phyloP scores from a whole-genome alignment of 2,113 vertebrate species.

The Ctenomys sociabilis region DNA sequence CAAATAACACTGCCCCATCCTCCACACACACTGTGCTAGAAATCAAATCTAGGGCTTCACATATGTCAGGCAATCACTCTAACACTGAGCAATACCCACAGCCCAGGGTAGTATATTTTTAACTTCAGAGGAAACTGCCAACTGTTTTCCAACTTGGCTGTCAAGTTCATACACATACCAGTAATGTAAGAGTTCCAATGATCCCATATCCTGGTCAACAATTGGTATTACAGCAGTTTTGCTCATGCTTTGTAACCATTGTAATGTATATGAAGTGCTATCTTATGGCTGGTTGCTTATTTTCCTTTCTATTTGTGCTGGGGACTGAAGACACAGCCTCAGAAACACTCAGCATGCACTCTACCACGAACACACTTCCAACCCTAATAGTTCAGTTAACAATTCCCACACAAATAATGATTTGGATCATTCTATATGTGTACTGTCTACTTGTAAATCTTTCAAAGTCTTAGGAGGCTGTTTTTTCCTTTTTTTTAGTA shows the following conservation, averaged over 20 bases:
- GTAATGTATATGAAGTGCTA: background rate
- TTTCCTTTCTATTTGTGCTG: background rate
- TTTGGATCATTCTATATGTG: background rate
- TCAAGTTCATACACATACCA: background rate
- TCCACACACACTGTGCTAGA: too few relatives aligned
- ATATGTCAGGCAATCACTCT: background rate
- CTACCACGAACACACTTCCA: background rate
- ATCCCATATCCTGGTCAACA: background rate
- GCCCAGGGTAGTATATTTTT: slow-evolving; percentile 1
- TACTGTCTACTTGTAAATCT: background rate
- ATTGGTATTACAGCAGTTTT: background rate
- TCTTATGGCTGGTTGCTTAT: background rate
- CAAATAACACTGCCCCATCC: background rate
- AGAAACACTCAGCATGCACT: background rate
- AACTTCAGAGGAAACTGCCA: slow-evolving; percentile 18
- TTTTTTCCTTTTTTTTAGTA: background rate
- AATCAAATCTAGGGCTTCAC: background rate
- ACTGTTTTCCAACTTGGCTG: slow-evolving; percentile 28
- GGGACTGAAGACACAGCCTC: background rate
- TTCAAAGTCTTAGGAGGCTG: background rate
- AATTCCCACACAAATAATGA: slow-evolving; percentile 13
- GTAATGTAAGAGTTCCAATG: background rate
- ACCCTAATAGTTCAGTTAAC: background rate
- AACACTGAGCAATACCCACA: background rate
- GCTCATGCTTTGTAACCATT: background rate